Evolutionary conservation across 2,113 vertebrate species (phyloP).

Genomic region (Microcebus tavaratra): DNA sequence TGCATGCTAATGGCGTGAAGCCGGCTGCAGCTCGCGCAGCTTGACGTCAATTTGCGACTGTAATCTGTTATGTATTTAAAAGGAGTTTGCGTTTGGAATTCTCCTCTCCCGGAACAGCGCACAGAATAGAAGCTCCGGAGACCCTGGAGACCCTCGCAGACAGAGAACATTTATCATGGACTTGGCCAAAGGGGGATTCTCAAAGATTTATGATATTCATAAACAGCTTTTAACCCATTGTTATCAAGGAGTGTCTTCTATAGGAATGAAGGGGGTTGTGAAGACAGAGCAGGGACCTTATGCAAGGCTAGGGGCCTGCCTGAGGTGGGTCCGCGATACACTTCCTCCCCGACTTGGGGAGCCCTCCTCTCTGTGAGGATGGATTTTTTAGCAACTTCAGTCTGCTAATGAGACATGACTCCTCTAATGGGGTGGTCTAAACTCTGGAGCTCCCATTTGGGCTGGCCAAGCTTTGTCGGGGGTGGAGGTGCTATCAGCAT

Average conservation of each 20-base stretch:
- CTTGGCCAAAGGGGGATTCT: accelerated
- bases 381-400: neutral
- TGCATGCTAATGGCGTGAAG: neutral
- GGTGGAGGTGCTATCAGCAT: too few relatives aligned
- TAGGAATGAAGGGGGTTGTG: neutral
- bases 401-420: neutral
- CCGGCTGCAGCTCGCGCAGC: accelerated
- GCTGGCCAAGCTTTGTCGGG: neutral
- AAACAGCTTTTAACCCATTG: neutral
- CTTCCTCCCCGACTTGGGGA: neutral
- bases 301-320: too few relatives aligned
- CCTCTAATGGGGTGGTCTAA: neutral
- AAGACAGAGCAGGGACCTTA: neutral
- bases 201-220: neutral
- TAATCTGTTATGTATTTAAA: neutral
- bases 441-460: neutral
- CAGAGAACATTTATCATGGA: neutral
- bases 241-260: neutral
- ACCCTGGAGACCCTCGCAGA: neutral
- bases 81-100: neutral
- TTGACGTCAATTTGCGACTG: neutral
- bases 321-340: neutral
- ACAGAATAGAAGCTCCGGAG: accelerated
- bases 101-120: neutral
- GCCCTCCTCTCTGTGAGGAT: neutral